A percentile compares a stretch with the other conserved stretches of the same genome.
Conservation (phyloP, 2,888 invertebrate species). For the Rhagium mordax region DNA sequence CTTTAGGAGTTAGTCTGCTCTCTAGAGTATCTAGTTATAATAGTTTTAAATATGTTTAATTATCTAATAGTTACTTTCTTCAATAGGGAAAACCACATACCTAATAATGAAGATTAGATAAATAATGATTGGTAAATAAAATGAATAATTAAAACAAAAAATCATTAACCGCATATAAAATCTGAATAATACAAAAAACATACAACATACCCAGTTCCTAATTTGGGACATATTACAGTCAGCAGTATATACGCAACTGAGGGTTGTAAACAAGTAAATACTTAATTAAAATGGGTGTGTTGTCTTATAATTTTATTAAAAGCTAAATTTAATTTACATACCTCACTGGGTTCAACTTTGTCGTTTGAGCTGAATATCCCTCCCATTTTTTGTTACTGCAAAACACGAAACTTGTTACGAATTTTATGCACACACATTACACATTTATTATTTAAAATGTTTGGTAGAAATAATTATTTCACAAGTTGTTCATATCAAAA, state of each 20-base stretch:
- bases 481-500: not conserved
- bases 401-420: not conserved
- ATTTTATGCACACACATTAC: not conserved
- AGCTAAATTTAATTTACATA: conserved; percentile 43
- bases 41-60: too few relatives aligned
- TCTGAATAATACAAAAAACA: not conserved
- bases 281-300: conserved; percentile 4
- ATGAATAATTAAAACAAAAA: too few relatives aligned
- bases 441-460: not conserved
- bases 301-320: conserved; percentile 3
- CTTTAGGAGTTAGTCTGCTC: not conserved
- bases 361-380: conserved; percentile 45
- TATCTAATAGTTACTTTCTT: too few relatives aligned
- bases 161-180: not conserved
- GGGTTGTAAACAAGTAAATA: not conserved
- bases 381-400: conserved; percentile 41
- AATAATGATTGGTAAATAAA: too few relatives aligned
- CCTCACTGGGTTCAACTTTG: conserved; percentile 56
- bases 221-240: not conserved
- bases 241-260: not conserved
- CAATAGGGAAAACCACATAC: too few relatives aligned
- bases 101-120: too few relatives aligned
- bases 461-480: too few relatives aligned
- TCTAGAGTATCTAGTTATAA: too few relatives aligned
- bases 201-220: not conserved